These are phyloP conservation scores for Morone chrysops DNA, from an alignment of 2,113 vertebrate species.

Conservation along the genomic window DNA sequence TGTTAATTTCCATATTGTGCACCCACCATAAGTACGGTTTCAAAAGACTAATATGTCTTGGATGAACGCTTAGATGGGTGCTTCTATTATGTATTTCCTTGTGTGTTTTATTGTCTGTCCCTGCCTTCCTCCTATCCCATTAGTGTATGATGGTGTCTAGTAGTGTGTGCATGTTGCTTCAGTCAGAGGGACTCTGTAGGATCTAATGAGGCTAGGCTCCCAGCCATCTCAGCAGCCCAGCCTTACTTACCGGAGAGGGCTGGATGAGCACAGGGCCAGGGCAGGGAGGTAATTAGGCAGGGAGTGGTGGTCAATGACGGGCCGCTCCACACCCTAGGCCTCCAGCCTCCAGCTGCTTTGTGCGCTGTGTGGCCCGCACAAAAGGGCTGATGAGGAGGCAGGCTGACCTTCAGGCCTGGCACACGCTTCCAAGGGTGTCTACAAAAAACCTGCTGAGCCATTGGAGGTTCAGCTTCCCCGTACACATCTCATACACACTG, in stretches of 20 bases:
- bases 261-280: slow-evolving; percentile 74
- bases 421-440: slow-evolving; percentile 75
- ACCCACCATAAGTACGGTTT: slow-evolving; percentile 19
- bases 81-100: slow-evolving; percentile 55
- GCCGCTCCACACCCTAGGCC: slow-evolving; percentile 64
- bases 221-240: slow-evolving; percentile 76
- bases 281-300: slow-evolving; percentile 83
- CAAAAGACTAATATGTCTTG: slow-evolving; percentile 40
- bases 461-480: slow-evolving; percentile 63
- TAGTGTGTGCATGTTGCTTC: slow-evolving; percentile 68
- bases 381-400: slow-evolving; percentile 79
- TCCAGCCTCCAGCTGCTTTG: slow-evolving; percentile 75
- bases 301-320: slow-evolving; percentile 83
- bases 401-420: slow-evolving; percentile 83
- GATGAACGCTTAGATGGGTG: slow-evolving; percentile 43
- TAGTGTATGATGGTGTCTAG: slow-evolving; percentile 61
- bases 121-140: slow-evolving; percentile 52
- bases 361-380: slow-evolving; percentile 61
- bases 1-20: slow-evolving; percentile 54
- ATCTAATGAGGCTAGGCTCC: slow-evolving; percentile 82
- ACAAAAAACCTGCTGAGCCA: slow-evolving; percentile 71
- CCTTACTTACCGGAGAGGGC: slow-evolving; percentile 82
- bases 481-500: slow-evolving; percentile 47
- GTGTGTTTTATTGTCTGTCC: slow-evolving; percentile 61
- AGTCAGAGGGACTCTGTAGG: slow-evolving; percentile 73